phyloP scores from a whole-genome alignment of 1,140 invertebrate genomes.

The Heliothis virescens region DNA sequence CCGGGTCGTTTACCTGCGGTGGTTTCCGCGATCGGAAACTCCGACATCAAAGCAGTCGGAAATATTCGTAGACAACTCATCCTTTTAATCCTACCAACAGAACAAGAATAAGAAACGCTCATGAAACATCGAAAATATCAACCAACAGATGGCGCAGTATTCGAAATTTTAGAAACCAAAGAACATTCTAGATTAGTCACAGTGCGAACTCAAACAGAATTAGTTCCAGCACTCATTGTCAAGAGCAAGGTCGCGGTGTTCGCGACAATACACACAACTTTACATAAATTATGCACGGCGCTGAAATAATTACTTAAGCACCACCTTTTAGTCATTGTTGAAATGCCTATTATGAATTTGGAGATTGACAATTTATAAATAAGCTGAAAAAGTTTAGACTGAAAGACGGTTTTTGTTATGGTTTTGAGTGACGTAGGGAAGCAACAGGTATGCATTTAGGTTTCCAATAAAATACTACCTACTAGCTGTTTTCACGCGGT shows the following conservation, averaged over 20 bases:
- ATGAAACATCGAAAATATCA: background rate
- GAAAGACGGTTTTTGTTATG: background rate
- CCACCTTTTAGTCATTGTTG: background rate
- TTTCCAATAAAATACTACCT: too few relatives aligned
- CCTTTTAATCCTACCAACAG: background rate
- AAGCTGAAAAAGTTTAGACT: background rate
- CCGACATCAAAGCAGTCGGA: too few relatives aligned
- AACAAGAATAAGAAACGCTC: too few relatives aligned
- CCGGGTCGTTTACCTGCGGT: too few relatives aligned
- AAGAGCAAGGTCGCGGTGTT: slow-evolving; percentile 55
- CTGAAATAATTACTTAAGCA: background rate
- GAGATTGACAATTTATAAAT: background rate
- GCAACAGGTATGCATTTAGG: too few relatives aligned
- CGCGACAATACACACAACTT: slow-evolving; percentile 5
- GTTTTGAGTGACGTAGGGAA: too few relatives aligned
- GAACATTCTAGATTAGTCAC: slow-evolving; percentile 20
- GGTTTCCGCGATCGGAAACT: too few relatives aligned
- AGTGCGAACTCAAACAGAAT: slow-evolving; percentile 11
- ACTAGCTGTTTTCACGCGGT: too few relatives aligned
- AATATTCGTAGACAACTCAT: background rate
- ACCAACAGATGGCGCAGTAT: background rate
- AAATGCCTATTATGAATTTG: background rate
- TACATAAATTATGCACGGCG: slow-evolving; percentile 13
- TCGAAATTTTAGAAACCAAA: background rate
- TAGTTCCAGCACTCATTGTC: slow-evolving; percentile 57